Conservation (phyloP, 2,888 invertebrate species). For the Spodoptera littoralis region DNA sequence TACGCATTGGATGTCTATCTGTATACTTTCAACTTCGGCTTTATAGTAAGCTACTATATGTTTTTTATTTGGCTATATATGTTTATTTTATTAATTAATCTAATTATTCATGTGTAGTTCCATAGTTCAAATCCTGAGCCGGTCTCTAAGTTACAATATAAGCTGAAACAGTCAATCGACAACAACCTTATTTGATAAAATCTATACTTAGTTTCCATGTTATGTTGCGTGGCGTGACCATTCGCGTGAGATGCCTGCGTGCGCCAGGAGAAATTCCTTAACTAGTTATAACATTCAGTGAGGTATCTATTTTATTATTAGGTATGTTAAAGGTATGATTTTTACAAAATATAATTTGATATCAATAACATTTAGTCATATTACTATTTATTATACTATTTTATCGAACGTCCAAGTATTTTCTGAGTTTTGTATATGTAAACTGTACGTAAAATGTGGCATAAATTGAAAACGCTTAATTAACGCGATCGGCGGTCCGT, state of each 20-base stretch:
- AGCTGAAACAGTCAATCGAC: conserved; percentile 42
- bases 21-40: no score
- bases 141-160: conserved; percentile 36
- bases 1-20: no score
- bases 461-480: conserved; percentile 72
- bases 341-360: no score
- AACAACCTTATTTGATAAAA: conserved; percentile 55
- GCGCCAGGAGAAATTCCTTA: conserved; percentile 71
- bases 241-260: conserved; percentile 73
- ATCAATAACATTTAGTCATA: no score
- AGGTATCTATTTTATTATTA: conserved; percentile 43
- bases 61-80: no score
- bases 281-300: conserved; percentile 35
- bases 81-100: no score
- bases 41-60: no score
- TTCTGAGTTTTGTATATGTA: conserved; percentile 14
- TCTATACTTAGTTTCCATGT: conserved; percentile 64
- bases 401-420: no score
- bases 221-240: conserved; percentile 68
- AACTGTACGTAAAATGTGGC: conserved; percentile 40
- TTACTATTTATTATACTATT: no score
- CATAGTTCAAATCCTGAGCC: conserved; percentile 38
- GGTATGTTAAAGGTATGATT: conserved; percentile 7
- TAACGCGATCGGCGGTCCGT: conserved; percentile 78
- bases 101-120: neutral